Base-by-base conservation (phyloP, 2,888 invertebrate species). In the Ormia ochracea region DNA sequence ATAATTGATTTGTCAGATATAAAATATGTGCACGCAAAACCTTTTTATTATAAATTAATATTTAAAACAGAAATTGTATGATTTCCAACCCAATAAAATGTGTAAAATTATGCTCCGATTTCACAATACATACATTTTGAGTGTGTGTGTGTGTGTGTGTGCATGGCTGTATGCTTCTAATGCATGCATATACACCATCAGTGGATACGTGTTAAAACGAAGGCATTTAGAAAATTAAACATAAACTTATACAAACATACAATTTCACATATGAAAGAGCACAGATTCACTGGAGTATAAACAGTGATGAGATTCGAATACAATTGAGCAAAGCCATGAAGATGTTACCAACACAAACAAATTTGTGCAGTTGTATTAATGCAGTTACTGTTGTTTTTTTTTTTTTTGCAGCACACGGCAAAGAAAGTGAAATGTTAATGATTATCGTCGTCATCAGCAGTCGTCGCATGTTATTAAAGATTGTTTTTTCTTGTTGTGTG, bases 351-450 rank as follows among this genome's bases (percentile, higher is more conserved):
- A 65, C 50, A 28, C 4, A 41, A 14, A 36, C 19, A 38, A 38
- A 14, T 36, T 33, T 33, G 5, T 56, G n/a, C n/a, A 21, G 12
- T 31, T 14, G 41, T 28, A 65, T 56, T 52, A 14, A 50, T 45
- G 58, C 21, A 33, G n/a, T 33, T 48, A 4, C 36, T 31, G 31
- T 28, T 48, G 31, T 33, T 33, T 31, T 48, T 58, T 43, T 33
- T 33, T 31, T 48, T 58, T 4, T n/a, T 69, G 6, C 10, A 74
- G 69, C 26, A 65, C 68, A 75, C 43, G 78, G 65, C 26, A 74
- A 78, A 77, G 82, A 82, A 82, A 82, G 82, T 82, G 82, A 82
- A 82, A 82, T 59, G 76, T 58, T 66, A 50, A 65, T 63, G 50
- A 52, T 48, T 75, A 59, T 65, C 54, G 66, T 58, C 68, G 23